Percentiles rank a stretch among this genome's conserved stretches.
phyloP scores from a whole-genome alignment of 2,113 vertebrate species.

The Heptranchias perlo region DNA sequence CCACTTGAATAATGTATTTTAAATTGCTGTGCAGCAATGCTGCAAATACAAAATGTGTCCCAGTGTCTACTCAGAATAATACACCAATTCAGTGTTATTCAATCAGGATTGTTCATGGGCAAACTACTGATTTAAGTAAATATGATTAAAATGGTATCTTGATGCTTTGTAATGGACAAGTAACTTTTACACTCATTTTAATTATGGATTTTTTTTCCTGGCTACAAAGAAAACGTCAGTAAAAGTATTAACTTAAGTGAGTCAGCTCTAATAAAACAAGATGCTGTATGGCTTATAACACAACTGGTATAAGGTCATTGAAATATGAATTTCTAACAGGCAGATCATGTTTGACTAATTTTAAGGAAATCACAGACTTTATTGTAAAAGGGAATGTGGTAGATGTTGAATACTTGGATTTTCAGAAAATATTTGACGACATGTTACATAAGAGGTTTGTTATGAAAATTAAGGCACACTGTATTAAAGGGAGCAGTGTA shows the following conservation, averaged over 20 bases:
- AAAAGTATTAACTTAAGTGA: neutral
- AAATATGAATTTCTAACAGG: neutral
- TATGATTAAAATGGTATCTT: neutral
- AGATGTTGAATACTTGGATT: neutral
- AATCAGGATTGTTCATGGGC: neutral
- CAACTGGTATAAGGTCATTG: neutral
- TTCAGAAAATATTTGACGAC: neutral
- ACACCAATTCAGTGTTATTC: neutral
- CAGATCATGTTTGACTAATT: neutral
- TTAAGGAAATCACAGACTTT: neutral
- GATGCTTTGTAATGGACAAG: neutral
- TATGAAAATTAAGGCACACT: neutral
- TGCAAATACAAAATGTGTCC: neutral
- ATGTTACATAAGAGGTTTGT: neutral
- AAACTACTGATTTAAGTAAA: neutral
- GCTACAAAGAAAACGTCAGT: neutral
- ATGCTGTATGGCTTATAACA: neutral
- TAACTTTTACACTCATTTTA: neutral
- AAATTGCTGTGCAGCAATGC: neutral
- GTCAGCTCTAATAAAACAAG: neutral
- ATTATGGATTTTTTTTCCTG: neutral
- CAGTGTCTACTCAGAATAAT: too few relatives aligned
- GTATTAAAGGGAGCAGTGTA: too few relatives aligned
- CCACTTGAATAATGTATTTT: neutral
- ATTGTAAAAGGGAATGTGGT: neutral